phyloP scores from a whole-genome alignment of 2,888 invertebrate species.

The Sphecodes monilicornis region DNA sequence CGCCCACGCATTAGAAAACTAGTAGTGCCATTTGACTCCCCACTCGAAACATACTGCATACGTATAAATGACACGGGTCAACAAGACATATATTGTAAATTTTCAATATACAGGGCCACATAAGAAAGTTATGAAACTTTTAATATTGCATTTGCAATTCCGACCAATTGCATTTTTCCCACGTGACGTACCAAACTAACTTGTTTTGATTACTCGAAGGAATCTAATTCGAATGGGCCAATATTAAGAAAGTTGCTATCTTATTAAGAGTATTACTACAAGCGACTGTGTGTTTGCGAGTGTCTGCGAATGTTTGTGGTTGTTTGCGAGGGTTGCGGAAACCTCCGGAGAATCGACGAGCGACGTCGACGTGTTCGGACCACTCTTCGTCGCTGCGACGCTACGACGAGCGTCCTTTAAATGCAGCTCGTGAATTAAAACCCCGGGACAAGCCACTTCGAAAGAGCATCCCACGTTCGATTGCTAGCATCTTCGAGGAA shows the following conservation, averaged over 20 bases:
- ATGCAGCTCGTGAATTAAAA: neutral
- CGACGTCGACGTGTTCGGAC: neutral
- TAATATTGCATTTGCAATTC: too few relatives aligned
- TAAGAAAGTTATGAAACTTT: too few relatives aligned
- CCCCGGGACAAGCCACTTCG: neutral
- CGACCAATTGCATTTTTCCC: neutral
- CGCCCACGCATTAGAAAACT: too few relatives aligned
- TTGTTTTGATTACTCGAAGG: neutral
- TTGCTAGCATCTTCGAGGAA: neutral
- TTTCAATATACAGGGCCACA: too few relatives aligned
- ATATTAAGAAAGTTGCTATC: neutral
- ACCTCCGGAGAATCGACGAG: neutral
- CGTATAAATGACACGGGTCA: too few relatives aligned
- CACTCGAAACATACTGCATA: too few relatives aligned
- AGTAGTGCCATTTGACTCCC: too few relatives aligned
- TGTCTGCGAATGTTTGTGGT: neutral
- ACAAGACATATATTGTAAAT: too few relatives aligned
- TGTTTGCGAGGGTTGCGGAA: neutral
- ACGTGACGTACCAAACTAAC: neutral
- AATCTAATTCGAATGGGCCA: neutral
- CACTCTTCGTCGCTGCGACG: neutral
- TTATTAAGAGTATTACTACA: neutral
- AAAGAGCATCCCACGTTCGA: neutral
- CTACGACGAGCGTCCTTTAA: constrained; percentile 5
- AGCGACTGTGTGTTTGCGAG: neutral